A percentile compares a stretch with the other conserved stretches of the same genome.
Evolutionary conservation across 2,888 invertebrate genomes (phyloP).

Genomic region (Paralinhomoeus sp.): DNA sequence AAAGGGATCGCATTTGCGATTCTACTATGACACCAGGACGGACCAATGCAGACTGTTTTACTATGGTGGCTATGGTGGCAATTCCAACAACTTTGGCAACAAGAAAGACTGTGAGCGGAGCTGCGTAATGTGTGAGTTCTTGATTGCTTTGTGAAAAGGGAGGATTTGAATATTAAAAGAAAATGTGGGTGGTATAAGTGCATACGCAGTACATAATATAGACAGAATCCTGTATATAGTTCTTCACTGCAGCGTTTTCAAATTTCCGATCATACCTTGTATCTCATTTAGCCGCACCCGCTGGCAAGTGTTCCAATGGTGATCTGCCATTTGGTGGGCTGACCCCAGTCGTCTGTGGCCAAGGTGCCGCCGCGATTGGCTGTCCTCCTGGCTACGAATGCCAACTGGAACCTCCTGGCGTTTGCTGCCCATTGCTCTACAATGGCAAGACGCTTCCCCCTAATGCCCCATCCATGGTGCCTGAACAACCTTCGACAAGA

Average conservation of each 20-base stretch:
- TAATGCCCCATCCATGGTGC: too few relatives aligned
- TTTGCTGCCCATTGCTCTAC: too few relatives aligned
- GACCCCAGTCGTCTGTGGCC: neutral
- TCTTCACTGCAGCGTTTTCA: too few relatives aligned
- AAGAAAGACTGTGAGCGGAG: constrained; percentile 15
- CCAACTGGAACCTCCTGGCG: neutral
- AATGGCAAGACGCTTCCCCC: too few relatives aligned
- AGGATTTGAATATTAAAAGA: too few relatives aligned
- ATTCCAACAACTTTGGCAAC: constrained; percentile 21
- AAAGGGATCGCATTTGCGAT: constrained; percentile 5
- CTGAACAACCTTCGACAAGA: too few relatives aligned
- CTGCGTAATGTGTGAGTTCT: constrained; percentile 8
- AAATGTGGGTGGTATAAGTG: too few relatives aligned
- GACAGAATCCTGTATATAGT: too few relatives aligned
- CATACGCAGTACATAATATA: too few relatives aligned
- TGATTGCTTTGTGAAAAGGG: too few relatives aligned
- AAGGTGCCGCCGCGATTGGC: neutral
- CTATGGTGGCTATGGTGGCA: constrained; percentile 21
- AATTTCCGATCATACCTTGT: too few relatives aligned
- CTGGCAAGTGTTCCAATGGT: neutral
- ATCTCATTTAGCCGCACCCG: neutral
- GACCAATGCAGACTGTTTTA: constrained; percentile 22
- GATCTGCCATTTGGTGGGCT: neutral
- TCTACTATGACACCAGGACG: constrained; percentile 17
- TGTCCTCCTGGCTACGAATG: neutral